These are phyloP conservation scores for Sardinella longiceps DNA, from an alignment of 2,797 vertebrate species.

Conservation along the genomic window DNA sequence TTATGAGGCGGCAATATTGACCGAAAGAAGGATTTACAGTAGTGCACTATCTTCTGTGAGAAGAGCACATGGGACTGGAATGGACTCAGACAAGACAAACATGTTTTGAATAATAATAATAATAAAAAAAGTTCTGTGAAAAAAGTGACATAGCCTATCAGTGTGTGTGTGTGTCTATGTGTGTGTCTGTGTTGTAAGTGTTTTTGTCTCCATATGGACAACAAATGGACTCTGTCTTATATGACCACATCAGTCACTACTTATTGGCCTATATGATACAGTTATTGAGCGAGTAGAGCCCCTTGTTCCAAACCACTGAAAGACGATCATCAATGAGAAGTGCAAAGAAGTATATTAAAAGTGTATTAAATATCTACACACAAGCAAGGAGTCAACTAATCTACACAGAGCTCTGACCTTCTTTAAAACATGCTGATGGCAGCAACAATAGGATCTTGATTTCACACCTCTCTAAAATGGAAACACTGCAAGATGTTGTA, in stretches of 20 bases:
- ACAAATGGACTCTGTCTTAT: neutral
- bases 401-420: neutral
- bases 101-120: slow-evolving; percentile 43
- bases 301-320: neutral
- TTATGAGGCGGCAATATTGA: slow-evolving; percentile 16
- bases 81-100: neutral
- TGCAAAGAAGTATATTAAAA: neutral
- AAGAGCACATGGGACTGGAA: neutral
- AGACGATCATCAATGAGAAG: neutral
- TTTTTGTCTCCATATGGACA: neutral
- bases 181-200: neutral
- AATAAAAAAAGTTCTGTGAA: slow-evolving; percentile 52
- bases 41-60: neutral
- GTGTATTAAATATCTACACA: neutral
- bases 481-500: neutral
- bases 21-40: neutral
- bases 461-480: neutral
- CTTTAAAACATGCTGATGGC: neutral
- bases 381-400: neutral
- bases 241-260: neutral
- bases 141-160: slow-evolving; percentile 43
- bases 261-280: neutral
- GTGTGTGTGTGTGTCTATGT: neutral
- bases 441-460: neutral
- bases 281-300: neutral